phyloP scores from a whole-genome alignment of 2,797 vertebrate genomes.

The Amazonetta brasiliensis region DNA sequence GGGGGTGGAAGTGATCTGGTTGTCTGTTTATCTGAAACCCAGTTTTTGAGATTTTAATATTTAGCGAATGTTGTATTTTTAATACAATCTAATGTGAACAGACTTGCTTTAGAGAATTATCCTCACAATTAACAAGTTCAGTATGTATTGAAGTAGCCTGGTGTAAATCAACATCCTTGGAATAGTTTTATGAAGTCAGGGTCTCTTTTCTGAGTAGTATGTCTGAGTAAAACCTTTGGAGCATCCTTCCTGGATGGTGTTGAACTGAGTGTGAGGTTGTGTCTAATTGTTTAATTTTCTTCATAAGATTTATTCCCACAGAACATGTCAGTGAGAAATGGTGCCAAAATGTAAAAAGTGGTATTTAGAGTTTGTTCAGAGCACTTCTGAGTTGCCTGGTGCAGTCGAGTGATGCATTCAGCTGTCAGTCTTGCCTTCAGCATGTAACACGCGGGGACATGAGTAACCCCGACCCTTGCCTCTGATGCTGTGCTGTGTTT shows the following conservation, averaged over 20 bases:
- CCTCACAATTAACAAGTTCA: background rate
- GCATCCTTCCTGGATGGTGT: background rate
- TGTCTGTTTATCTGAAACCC: background rate
- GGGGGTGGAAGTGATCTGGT: background rate
- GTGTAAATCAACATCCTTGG: background rate
- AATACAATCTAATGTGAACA: accelerated
- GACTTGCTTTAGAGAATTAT: background rate
- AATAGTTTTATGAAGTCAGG: background rate
- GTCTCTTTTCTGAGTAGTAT: background rate
- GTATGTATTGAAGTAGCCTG: background rate
- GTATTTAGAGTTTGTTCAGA: background rate
- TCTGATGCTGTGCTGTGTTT: background rate
- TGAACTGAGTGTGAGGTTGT: background rate
- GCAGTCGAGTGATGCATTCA: background rate
- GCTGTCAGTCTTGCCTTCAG: background rate
- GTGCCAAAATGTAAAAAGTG: background rate
- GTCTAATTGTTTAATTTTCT: background rate
- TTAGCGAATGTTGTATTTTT: background rate
- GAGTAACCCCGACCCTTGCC: background rate
- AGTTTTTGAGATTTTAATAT: background rate
- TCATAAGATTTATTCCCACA: background rate
- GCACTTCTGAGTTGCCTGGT: background rate
- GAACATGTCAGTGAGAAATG: background rate
- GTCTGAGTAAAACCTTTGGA: background rate
- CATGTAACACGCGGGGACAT: background rate